A percentile compares a stretch with the other conserved stretches of the same genome.
phyloP scores from a whole-genome alignment of 2,888 invertebrate genomes.

The Eueremaeus valkanovi region DNA sequence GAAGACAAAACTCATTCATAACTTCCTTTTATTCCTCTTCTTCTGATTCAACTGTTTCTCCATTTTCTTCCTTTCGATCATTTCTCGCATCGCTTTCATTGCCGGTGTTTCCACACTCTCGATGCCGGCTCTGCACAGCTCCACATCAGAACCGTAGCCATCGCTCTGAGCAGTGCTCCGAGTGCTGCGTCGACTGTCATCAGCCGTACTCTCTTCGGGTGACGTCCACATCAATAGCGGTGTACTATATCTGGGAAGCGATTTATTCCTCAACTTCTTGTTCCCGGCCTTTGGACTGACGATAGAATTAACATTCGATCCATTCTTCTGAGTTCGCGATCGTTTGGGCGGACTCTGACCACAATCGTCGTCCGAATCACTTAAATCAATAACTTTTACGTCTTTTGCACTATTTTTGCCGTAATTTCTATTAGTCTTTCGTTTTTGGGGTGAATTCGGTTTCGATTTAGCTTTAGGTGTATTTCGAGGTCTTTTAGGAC shows the following conservation, averaged over 20 bases:
- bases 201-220: no score
- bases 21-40: no score
- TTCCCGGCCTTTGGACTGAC: no score
- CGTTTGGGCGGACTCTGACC: background rate
- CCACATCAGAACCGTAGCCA: background rate
- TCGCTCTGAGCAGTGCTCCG: background rate
- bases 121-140: background rate
- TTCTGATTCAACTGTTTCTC: background rate
- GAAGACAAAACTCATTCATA: background rate
- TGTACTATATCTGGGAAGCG: no score
- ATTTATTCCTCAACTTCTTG: no score
- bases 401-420: background rate
- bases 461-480: no score
- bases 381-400: background rate
- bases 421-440: background rate
- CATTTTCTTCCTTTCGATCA: slow-evolving; percentile 14
- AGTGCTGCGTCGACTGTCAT: background rate
- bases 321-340: background rate
- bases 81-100: slow-evolving; percentile 26
- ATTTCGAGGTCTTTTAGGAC: background rate
- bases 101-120: background rate
- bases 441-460: background rate
- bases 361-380: background rate
- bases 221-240: no score
- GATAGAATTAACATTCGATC: no score